Evolutionary conservation across 1,140 invertebrate genomes (phyloP), one percentile per base, ranked within the genome.

Genomic region (Pseudomyrmex flavicornis): DNA sequence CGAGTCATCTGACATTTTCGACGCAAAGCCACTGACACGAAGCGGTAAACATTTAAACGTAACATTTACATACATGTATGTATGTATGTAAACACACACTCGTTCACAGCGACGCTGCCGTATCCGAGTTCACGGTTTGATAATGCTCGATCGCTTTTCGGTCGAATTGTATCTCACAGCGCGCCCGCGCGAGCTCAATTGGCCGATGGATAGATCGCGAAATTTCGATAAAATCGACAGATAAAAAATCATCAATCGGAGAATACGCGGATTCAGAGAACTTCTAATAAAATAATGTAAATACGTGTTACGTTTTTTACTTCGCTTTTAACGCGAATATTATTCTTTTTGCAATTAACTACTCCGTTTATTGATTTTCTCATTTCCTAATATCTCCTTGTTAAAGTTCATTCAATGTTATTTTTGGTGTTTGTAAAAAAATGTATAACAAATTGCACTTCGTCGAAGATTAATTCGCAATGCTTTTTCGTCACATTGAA

Each of bases 1-100:
- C 59, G 48, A 80, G 61, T 12, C 82, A 88, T 50, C 76, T 88
- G 86, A 88, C 86, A 88, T 88, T 85, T 88, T 88, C 86, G 52
- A 88, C 73, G 86, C 66, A 68, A 76, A 88, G 56, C 59, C 35
- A 50, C 12, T 54, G 22, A 35, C 3, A 59, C 65, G 54, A 65
- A 79, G 48, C 70, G 4, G 12, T 4, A n/a, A 58, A 59, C 56
- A 61, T 61, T 12, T 4, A n/a, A 58, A 59, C 56, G 66, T 61
- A 54, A 70, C 77, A 84, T 88, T 85, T 82, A 83, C 72, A 74
- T 74, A 85, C 15, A 48, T 63, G 63, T 2, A 3, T 17, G 15
- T 17, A 56, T 17, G 20, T 76, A 77, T 59, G 50, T 66, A 87
- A 15, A 17, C 8, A 72, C 10, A 72, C 35, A 44, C 35, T n/a